Evolutionary conservation across 2,888 invertebrate genomes (phyloP).

Genomic region (Apamea crenata): DNA sequence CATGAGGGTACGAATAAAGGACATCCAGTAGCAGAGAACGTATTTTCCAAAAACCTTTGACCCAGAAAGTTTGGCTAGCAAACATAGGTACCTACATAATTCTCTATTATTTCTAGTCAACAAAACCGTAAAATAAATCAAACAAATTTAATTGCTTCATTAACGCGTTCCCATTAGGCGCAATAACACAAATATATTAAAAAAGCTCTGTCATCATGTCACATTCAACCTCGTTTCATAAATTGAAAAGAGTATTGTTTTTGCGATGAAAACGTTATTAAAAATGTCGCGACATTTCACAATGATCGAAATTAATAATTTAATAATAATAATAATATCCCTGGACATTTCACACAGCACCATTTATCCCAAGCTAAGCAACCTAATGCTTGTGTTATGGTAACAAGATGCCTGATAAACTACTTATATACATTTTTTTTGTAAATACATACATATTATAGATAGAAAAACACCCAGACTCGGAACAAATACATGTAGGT

Average conservation of each 20-base stretch:
- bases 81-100: background rate
- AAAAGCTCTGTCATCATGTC: slow-evolving; percentile 31
- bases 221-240: slow-evolving; percentile 23
- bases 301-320: slow-evolving; percentile 18
- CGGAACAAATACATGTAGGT: too few relatives aligned
- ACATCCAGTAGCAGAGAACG: too few relatives aligned
- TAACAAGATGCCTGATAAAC: too few relatives aligned
- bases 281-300: background rate
- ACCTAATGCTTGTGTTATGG: too few relatives aligned
- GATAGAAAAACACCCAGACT: too few relatives aligned
- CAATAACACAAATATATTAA: slow-evolving; percentile 46
- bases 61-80: background rate
- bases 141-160: slow-evolving; percentile 46
- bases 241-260: slow-evolving; percentile 45
- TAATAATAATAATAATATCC: too few relatives aligned
- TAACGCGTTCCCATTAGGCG: slow-evolving; percentile 39
- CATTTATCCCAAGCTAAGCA: too few relatives aligned
- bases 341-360: too few relatives aligned
- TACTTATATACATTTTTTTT: too few relatives aligned
- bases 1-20: background rate
- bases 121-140: slow-evolving; percentile 34
- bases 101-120: slow-evolving; percentile 23
- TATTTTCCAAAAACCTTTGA: background rate
- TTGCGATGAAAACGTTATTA: slow-evolving; percentile 17
- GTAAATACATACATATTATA: too few relatives aligned